Conservation (phyloP, 2,797 vertebrate genomes). For the Falco biarmicus region DNA sequence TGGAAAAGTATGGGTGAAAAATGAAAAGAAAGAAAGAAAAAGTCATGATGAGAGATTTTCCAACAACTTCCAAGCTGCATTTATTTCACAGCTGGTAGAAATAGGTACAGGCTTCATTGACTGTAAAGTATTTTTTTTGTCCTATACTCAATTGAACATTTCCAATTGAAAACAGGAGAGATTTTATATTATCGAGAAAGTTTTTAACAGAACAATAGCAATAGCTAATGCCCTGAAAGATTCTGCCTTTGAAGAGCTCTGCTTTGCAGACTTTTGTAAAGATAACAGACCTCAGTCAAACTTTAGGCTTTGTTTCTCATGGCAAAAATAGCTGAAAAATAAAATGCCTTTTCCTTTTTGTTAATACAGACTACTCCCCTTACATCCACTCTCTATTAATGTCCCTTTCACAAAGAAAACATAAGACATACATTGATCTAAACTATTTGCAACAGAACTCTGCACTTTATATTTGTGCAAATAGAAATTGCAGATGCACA, state of each 20-base stretch:
- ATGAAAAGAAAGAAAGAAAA: neutral
- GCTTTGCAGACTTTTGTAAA: slow-evolving; percentile 28
- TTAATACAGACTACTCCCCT: neutral
- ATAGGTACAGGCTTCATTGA: neutral
- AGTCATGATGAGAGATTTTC: neutral
- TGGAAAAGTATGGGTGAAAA: neutral
- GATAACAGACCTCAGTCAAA: slow-evolving; percentile 30
- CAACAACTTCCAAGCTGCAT: neutral
- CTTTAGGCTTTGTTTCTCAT: slow-evolving; percentile 36
- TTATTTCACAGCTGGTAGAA: slow-evolving; percentile 36
- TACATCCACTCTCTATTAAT: neutral
- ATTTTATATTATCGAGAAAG: slow-evolving; percentile 22
- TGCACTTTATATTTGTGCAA: neutral
- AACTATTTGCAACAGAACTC: slow-evolving; percentile 12
- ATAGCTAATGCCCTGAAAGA: slow-evolving; percentile 5
- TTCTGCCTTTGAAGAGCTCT: slow-evolving; percentile 30
- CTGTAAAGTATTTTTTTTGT: neutral
- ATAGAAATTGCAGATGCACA: slow-evolving; percentile 37
- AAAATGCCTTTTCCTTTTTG: neutral
- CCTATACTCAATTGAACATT: neutral
- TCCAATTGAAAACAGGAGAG: slow-evolving; percentile 15
- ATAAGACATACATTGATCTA: neutral
- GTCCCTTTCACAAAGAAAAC: neutral
- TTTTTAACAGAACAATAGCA: slow-evolving; percentile 24
- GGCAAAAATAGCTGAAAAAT: neutral